Percentiles rank a stretch among this genome's conserved stretches.
Conservation (phyloP, 2,113 vertebrate genomes). For the Vulpes vulpes region DNA sequence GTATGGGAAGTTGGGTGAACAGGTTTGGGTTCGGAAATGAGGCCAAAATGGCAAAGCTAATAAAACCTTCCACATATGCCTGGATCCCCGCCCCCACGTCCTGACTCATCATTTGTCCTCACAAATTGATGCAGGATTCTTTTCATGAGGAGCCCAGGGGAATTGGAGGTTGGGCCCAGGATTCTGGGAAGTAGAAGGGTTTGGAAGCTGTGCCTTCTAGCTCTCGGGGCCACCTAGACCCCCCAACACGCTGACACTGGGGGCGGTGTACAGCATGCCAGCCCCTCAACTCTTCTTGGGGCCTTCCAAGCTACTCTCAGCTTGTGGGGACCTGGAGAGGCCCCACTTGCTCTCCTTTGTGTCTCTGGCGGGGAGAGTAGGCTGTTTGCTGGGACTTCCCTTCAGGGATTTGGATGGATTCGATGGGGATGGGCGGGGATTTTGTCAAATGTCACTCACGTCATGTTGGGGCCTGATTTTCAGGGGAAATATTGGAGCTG, state of each 20-base stretch:
- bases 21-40: neutral
- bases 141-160: neutral
- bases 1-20: accelerated
- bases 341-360: neutral
- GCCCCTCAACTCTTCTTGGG: accelerated
- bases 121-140: neutral
- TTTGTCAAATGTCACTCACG: neutral
- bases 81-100: accelerated
- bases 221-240: neutral
- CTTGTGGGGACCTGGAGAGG: accelerated
- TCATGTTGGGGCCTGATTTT: neutral
- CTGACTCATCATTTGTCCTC: neutral
- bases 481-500: neutral
- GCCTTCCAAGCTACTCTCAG: neutral
- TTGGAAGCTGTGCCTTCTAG: neutral
- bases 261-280: neutral
- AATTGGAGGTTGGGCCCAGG: neutral
- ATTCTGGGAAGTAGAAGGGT: neutral
- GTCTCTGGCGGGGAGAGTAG: too few relatives aligned
- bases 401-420: neutral
- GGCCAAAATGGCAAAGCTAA: neutral
- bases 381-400: neutral
- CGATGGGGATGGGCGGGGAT: neutral
- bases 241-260: neutral
- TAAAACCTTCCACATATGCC: neutral